A percentile compares a stretch with the other conserved stretches of the same genome.
phyloP scores from a whole-genome alignment of 2,888 invertebrate species.

The Epinotia bilunana region DNA sequence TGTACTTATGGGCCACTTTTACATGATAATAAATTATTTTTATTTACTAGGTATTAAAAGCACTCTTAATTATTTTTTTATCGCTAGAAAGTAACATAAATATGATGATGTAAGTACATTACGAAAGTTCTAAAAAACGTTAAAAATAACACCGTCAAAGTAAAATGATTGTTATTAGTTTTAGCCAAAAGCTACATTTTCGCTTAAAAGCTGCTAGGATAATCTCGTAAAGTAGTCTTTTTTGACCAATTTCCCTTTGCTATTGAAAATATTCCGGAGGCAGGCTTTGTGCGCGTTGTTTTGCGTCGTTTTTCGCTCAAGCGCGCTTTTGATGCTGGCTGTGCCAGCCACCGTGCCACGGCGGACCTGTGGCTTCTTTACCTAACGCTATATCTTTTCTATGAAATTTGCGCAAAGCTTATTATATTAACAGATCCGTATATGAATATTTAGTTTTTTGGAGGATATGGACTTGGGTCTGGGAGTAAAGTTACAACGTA shows the following conservation, averaged over 20 bases:
- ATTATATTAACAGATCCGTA: background rate
- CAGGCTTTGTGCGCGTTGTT: constrained; percentile 44
- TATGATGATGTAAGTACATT: too few relatives aligned
- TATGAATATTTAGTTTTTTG: background rate
- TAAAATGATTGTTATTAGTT: background rate
- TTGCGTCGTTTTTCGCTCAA: constrained; percentile 14
- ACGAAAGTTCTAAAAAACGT: background rate
- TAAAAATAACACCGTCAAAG: background rate
- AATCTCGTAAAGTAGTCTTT: constrained; percentile 61
- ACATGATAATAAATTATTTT: too few relatives aligned
- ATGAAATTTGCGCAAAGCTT: background rate
- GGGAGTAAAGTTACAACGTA: too few relatives aligned
- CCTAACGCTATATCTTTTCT: background rate
- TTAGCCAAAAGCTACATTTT: background rate
- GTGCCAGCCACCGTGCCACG: background rate
- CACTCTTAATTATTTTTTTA: too few relatives aligned
- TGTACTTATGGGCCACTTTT: too few relatives aligned
- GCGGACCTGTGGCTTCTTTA: constrained; percentile 17
- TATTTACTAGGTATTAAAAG: too few relatives aligned
- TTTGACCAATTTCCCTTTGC: constrained; percentile 75
- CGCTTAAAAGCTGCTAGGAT: background rate
- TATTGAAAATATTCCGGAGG: constrained; percentile 74
- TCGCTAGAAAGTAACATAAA: too few relatives aligned
- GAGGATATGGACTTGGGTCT: too few relatives aligned
- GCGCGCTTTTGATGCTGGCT: constrained; percentile 17